Base-by-base conservation (phyloP, 2,797 vertebrate species). In the Etheostoma perlongum region DNA sequence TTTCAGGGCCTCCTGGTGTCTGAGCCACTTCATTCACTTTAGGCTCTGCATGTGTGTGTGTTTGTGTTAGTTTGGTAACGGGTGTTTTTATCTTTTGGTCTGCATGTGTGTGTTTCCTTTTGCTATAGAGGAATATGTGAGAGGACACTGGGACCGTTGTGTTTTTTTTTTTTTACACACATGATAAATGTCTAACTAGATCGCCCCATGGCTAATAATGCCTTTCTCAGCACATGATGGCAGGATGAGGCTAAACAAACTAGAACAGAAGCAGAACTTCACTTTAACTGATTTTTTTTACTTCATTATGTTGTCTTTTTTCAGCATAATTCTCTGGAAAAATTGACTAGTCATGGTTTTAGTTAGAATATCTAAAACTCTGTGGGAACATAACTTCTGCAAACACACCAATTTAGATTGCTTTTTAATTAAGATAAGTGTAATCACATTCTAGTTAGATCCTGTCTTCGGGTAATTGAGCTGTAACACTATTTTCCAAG, bases 61-160 rank as follows among this genome's bases (percentile, higher is more conserved):
- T 71, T 40, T 11, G 21, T 47, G 30, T 66, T 73, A 25, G 19
- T 33, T 40, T 40, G 36, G 36, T 40, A 40, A 40, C 10, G 49
- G 52, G 52, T 76, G 21, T 65, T 76, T 48, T 80, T 12, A n/a
- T 47, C 4, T 53, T 21, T 61, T 64, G 21, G 19, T 61, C 21
- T 40, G 36, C 36, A 40, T 48, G 5, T 63, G 25, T 67, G 19
- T 73, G 33, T 66, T 65, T 76, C 36, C 57, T 85, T 57, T 65
- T 78, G 58, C 61, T 67, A 27, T 21, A 55, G 49, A 74, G 23
- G 57, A 80, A 71, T 33, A 77, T 84, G 51, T 59, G 30, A 73
- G 49, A 67, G 40, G 21, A 89, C 87, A 91, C 44, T 75, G 63
- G 55, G 59, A 64, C 71, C 33, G 12, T 84, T 90, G 81, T 83